These are phyloP conservation scores for Drosophila nigricruria DNA, from an alignment of 2,888 invertebrate species.

Conservation along the genomic window DNA sequence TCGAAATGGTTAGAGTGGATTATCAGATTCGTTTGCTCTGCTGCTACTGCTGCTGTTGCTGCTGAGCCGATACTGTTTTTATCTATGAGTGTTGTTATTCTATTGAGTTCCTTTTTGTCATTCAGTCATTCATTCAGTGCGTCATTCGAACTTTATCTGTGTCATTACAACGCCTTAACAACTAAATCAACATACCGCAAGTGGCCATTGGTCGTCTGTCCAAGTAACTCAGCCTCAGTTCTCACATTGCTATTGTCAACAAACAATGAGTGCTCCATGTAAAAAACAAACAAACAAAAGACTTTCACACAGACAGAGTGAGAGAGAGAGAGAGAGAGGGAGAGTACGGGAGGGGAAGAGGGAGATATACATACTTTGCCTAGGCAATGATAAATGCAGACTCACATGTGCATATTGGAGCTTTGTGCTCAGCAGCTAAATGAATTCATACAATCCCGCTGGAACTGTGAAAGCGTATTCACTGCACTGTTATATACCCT, in stretches of 20 bases:
- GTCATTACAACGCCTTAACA: slow-evolving; percentile 60
- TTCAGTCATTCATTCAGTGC: slow-evolving; percentile 39
- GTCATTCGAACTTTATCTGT: slow-evolving; percentile 48
- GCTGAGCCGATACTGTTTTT: background rate
- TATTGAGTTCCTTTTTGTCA: slow-evolving; percentile 23
- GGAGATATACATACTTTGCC: background rate
- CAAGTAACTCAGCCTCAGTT: background rate
- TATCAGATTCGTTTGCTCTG: background rate
- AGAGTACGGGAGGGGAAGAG: background rate
- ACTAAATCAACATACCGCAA: slow-evolving; percentile 59
- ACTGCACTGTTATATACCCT: background rate
- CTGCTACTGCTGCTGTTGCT: background rate
- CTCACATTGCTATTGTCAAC: slow-evolving; percentile 4
- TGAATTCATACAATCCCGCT: background rate
- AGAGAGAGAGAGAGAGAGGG: background rate
- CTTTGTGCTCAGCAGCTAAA: background rate
- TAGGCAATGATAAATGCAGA: background rate
- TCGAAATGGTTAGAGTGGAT: background rate
- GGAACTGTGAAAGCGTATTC: background rate
- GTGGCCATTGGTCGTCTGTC: slow-evolving; percentile 21
- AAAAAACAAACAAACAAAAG: slow-evolving; percentile 19
- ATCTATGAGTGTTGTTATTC: background rate
- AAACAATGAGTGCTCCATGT: slow-evolving; percentile 5
- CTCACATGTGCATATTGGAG: slow-evolving; percentile 1
- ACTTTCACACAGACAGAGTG: background rate